Evolutionary conservation across 2,888 invertebrate species (phyloP), one percentile per base, ranked within the genome.

Genomic region (Anticlea derivata): DNA sequence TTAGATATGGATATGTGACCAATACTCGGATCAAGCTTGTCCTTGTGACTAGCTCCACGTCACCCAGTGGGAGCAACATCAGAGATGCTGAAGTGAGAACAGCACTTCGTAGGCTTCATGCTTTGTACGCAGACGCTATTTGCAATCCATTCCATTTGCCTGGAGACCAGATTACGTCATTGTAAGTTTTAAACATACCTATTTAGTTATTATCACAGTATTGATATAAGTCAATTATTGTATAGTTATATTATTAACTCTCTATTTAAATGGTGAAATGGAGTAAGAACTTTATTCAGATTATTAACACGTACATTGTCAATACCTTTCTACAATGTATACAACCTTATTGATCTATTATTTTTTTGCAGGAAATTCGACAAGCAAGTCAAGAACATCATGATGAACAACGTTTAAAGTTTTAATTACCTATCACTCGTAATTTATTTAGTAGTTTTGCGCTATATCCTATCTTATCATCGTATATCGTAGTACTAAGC

Each of bases 131-230:
- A 1, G 98, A 99, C 80, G 96, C 97, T 58, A 95, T 99, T 50
- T 98, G 97, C 73, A 98, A 99, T 90, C 99, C 99, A 34, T 99
- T 99, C 83, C 98, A 99, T 87, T 93, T 96, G 71, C 98, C 98
- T 22, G 98, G 98, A 20, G 96, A 98, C 70, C 93, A 94, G 63
- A 95, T 99, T 38, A 93, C 92, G 33, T 98, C 98, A 2, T 94
- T 93, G 98, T 98, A 92, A 93, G 93, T 68, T 17, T 10, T 5
- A 11, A 17, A 3, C 17, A n/a, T n/a, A n/a, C n/a, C n/a, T n/a
- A n/a, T 17, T 17, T 17, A 17, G 4, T 17, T 17, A 17, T 3
- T 17, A 17, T 17, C n/a, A n/a, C n/a, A n/a, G n/a, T n/a, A n/a
- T n/a, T n/a, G n/a, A n/a, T n/a, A n/a, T n/a, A n/a, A n/a, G n/a